These are phyloP conservation scores for Ivindomyrus marchei DNA, from an alignment of 2,113 vertebrate species.

Conservation along the genomic window DNA sequence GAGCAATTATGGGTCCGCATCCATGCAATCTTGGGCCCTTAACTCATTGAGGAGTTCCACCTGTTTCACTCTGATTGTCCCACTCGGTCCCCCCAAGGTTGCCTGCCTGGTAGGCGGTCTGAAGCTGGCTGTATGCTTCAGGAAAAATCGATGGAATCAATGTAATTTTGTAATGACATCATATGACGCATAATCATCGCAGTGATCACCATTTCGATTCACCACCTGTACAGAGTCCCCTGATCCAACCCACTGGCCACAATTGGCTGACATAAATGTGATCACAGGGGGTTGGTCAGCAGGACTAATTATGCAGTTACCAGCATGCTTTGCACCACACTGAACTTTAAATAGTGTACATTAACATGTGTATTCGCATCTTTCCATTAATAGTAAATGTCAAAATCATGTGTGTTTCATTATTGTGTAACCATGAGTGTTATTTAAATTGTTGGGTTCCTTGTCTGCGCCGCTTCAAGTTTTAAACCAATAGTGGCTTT, in stretches of 20 bases:
- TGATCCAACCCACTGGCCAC: background rate
- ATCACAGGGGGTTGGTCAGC: background rate
- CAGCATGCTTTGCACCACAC: background rate
- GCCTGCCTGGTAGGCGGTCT: background rate
- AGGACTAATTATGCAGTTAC: background rate
- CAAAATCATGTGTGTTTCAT: background rate
- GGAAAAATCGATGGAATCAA: background rate
- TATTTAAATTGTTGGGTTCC: background rate
- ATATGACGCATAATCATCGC: background rate
- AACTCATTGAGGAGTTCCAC: background rate
- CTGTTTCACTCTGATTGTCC: background rate
- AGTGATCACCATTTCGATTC: background rate
- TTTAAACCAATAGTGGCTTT: background rate
- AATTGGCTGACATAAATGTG: background rate
- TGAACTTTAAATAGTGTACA: background rate
- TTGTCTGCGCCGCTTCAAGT: background rate
- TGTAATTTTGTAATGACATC: background rate
- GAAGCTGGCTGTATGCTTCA: background rate
- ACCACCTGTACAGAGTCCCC: background rate
- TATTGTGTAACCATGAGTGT: background rate
- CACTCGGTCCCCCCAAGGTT: background rate
- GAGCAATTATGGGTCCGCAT: background rate
- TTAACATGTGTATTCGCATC: background rate
- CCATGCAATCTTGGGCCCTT: background rate
- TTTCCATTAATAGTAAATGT: background rate